Conservation (phyloP, 2,888 invertebrate species). For the Drosophila mulleri region DNA sequence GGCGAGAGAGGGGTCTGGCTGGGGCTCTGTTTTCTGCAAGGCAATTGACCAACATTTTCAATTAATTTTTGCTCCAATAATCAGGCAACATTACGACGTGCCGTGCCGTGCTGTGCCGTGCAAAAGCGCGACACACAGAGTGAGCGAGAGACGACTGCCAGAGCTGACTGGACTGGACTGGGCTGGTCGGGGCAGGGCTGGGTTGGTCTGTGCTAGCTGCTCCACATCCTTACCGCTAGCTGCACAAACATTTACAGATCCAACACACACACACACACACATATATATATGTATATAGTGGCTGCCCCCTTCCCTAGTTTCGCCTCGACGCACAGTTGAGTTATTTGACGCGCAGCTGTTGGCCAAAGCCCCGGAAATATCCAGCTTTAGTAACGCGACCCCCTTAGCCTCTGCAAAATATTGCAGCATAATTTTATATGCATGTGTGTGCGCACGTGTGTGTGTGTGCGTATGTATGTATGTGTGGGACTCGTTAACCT, state of each 20-base stretch:
- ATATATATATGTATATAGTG: neutral
- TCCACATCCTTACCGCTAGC: conserved; percentile 38
- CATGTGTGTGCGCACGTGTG: conserved; percentile 11
- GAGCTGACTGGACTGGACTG: neutral
- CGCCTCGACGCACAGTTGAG: conserved; percentile 75
- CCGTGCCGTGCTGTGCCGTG: conserved; percentile 43
- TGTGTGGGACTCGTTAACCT: conserved; percentile 65
- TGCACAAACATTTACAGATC: conserved; percentile 64
- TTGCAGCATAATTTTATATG: conserved; percentile 66
- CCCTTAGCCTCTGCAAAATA: conserved; percentile 57
- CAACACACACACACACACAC: conserved; percentile 4
- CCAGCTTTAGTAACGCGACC: neutral
- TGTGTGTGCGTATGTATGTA: conserved; percentile 8
- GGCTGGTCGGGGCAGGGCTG: neutral
- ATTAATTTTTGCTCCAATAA: conserved; percentile 84
- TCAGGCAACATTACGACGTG: conserved; percentile 66
- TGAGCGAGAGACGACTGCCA: conserved; percentile 4
- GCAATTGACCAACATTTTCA: conserved; percentile 84
- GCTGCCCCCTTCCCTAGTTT: conserved; percentile 4
- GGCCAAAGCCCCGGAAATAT: conserved; percentile 61
- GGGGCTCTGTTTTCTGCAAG: conserved; percentile 49
- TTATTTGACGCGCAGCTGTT: conserved; percentile 79
- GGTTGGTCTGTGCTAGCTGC: neutral
- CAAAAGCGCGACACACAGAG: conserved; percentile 38
- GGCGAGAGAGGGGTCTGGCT: neutral